Conservation (phyloP, 1,140 invertebrate species). For the Heliconius eleuchia region DNA sequence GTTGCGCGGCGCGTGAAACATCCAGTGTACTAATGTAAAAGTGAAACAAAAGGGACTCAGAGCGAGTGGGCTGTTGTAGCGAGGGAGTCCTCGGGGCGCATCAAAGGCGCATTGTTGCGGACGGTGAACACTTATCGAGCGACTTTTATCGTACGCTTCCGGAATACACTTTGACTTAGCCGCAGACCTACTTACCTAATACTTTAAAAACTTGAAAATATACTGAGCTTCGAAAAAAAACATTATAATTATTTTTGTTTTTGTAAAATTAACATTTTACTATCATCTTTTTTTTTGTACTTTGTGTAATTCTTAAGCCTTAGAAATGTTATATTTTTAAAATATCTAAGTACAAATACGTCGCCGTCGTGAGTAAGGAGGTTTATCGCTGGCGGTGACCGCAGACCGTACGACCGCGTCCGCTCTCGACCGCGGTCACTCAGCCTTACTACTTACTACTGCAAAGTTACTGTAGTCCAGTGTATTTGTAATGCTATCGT, state of each 20-base stretch:
- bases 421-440: not conserved
- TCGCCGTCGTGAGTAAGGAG: not conserved
- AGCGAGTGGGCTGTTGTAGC: conserved; percentile 25
- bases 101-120: conserved; percentile 35
- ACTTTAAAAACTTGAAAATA: not conserved
- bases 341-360: not conserved
- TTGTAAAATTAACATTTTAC: no score
- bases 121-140: conserved; percentile 34
- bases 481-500: no score
- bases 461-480: not conserved
- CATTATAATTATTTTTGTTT: no score
- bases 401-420: conserved; percentile 26
- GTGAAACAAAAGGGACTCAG: conserved; percentile 31
- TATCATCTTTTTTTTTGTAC: no score
- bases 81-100: conserved; percentile 29
- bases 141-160: conserved; percentile 35
- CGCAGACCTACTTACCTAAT: not conserved
- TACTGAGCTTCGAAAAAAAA: no score
- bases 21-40: conserved; percentile 27
- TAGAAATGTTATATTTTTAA: not conserved
- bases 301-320: no score
- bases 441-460: not conserved
- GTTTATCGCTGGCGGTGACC: conserved; percentile 1
- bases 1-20: conserved; percentile 25
- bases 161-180: conserved; percentile 18